Conservation (phyloP, 2,888 invertebrate genomes). For the Atherix ibis region DNA sequence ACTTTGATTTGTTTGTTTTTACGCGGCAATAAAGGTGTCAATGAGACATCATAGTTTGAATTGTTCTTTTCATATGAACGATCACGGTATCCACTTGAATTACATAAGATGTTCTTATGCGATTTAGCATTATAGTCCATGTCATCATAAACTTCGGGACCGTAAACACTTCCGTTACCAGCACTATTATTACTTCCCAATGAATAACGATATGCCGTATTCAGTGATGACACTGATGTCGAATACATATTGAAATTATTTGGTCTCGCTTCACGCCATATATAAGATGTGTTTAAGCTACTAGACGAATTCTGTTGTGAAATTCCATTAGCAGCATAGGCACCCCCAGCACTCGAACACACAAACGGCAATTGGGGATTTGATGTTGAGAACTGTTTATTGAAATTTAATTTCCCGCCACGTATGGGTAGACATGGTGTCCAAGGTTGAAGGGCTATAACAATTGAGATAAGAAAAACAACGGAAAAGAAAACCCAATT, state of each 20-base stretch:
- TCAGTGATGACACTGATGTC: slow-evolving; percentile 29
- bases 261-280: slow-evolving; percentile 34
- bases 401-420: slow-evolving; percentile 33
- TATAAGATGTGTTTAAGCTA: slow-evolving; percentile 32
- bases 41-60: slow-evolving; percentile 31
- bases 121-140: slow-evolving; percentile 13
- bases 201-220: slow-evolving; percentile 26
- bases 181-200: slow-evolving; percentile 12
- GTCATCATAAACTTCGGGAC: slow-evolving; percentile 10
- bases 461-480: slow-evolving; percentile 12
- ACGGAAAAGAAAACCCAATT: slow-evolving; percentile 18
- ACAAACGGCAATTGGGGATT: slow-evolving; percentile 33
- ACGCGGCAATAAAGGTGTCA: slow-evolving; percentile 28
- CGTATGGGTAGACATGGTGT: slow-evolving; percentile 34
- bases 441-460: slow-evolving; percentile 32
- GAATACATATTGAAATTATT: slow-evolving; percentile 33
- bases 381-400: slow-evolving; percentile 33
- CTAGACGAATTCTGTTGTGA: slow-evolving; percentile 25
- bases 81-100: too few relatives aligned
- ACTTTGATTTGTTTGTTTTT: slow-evolving; percentile 23
- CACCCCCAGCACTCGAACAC: slow-evolving; percentile 15
- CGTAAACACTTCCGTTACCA: slow-evolving; percentile 12
- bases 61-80: slow-evolving; percentile 21
- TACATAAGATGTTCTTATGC: too few relatives aligned
- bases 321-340: slow-evolving; percentile 10